A percentile compares a stretch with the other conserved stretches of the same genome.
Conservation (phyloP, 1,140 invertebrate species). For the Alviniconcha marisindica region DNA sequence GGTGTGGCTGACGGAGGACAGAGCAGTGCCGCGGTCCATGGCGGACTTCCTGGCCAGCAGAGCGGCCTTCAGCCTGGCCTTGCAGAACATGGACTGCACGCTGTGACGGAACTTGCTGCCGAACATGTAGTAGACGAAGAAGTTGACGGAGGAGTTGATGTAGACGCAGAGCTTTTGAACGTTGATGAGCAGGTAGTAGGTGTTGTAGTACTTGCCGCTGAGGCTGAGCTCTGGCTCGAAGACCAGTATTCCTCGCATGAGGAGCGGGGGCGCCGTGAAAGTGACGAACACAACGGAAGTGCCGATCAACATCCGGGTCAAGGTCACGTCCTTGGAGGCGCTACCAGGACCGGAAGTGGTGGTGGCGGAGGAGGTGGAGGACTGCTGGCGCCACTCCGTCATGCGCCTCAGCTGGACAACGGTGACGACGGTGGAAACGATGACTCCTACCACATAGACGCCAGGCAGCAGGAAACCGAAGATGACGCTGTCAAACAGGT, state of each 20-base stretch:
- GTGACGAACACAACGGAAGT: conserved; percentile 30
- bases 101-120: conserved; percentile 18
- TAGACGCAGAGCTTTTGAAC: conserved; percentile 20
- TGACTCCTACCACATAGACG: conserved; percentile 13
- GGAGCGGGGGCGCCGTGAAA: conserved; percentile 20
- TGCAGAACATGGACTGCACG: background rate
- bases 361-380: background rate
- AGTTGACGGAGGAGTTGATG: conserved; percentile 30
- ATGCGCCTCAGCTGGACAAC: conserved; percentile 24
- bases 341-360: background rate
- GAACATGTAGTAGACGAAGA: conserved; percentile 30
- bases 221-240: conserved; percentile 27
- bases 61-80: background rate
- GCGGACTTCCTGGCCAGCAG: background rate
- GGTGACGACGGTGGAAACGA: conserved; percentile 26
- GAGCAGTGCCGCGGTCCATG: background rate
- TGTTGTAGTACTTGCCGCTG: conserved; percentile 31
- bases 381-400: conserved; percentile 35
- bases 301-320: conserved; percentile 35
- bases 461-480: conserved; percentile 35
- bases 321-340: conserved; percentile 14
- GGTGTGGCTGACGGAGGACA: background rate
- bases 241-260: conserved; percentile 23
- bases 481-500: conserved; percentile 28
- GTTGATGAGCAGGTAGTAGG: conserved; percentile 33